Base-by-base conservation (phyloP, 2,888 invertebrate genomes). In the Chelonus formosanus region DNA sequence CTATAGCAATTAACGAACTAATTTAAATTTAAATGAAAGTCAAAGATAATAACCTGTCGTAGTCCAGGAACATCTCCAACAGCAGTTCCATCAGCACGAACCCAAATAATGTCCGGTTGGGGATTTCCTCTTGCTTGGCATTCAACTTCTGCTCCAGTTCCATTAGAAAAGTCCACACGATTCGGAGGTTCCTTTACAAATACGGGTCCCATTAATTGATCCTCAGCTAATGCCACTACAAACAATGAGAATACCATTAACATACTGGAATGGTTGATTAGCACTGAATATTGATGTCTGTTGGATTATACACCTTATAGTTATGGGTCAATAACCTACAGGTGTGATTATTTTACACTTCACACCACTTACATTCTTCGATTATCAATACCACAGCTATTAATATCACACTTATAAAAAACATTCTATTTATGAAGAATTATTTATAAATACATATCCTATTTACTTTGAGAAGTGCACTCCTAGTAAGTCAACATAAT, bases 141-240 rank as follows among this genome's bases (percentile, higher is more conserved):
- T 84, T 96, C 95, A 69, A 97, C 94, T 76, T 93, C 92, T 69
- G 95, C 93, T 78, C 96, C 96, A 67, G 95, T 95, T 74, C 95
- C 95, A 85, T 97, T 97, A 74, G 95, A 95, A 86, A 97, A 96
- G 85, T 95, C 96, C 74, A 97, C 91, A 77, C 94, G 90, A 85
- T 95, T 94, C 70, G 93, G 92, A 63, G 96, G 96, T 87, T 96
- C 96, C 78, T 93, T 93, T 78, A 95, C 90, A 85, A 96, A 96
- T 73, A 95, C 93, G 45, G 97, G 97, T 75, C 96, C 97, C 85
- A 92, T 91, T 54, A 90, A 90, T 78, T 91, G 91, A 82, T 92
- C 92, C 86, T 92, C 92, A 76, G 88, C 88, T 72, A 67, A 68
- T 45, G 75, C 80, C 68, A 70, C 78, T 75, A 62, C 63, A 62